These are phyloP conservation scores for Semotilus atromaculatus DNA, from an alignment of 2,797 vertebrate genomes.

Conservation along the genomic window DNA sequence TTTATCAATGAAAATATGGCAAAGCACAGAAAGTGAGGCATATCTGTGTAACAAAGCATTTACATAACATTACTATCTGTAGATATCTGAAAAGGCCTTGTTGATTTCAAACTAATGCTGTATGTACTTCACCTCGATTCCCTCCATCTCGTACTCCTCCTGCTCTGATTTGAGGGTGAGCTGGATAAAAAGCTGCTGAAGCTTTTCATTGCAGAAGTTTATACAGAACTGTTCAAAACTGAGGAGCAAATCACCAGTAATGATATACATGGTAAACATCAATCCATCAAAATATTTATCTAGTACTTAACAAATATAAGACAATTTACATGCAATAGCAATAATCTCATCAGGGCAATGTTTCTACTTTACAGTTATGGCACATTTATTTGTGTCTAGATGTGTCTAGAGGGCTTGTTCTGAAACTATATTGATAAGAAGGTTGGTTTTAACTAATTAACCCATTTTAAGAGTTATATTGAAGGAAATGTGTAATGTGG, in stretches of 20 bases:
- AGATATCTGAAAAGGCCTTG: not conserved
- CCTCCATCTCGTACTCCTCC: slow-evolving; percentile 91
- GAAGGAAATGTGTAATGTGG: not conserved
- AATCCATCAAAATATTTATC: not conserved
- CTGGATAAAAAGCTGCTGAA: slow-evolving; percentile 94
- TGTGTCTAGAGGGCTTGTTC: slow-evolving; percentile 23
- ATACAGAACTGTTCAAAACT: slow-evolving; percentile 99
- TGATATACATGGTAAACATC: not conserved
- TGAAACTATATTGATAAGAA: slow-evolving; percentile 21
- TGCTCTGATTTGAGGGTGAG: slow-evolving; percentile 95
- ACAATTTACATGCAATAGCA: not conserved
- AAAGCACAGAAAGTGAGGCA: not conserved
- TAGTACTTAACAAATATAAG: not conserved
- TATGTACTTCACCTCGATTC: slow-evolving; percentile 86
- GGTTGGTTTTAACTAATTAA: slow-evolving; percentile 37
- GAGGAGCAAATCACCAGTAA: not conserved
- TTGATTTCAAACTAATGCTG: not conserved
- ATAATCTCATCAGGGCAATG: not conserved
- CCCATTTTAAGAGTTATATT: slow-evolving; percentile 15
- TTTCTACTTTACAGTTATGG: not conserved
- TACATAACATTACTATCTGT: not conserved
- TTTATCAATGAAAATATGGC: not conserved
- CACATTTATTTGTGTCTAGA: not conserved
- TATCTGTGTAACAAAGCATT: not conserved
- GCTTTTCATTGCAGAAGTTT: slow-evolving; percentile 98